Evolutionary conservation across 2,888 invertebrate genomes (phyloP), one percentile per base, ranked within the genome.

Genomic region (Drosophila incognita): DNA sequence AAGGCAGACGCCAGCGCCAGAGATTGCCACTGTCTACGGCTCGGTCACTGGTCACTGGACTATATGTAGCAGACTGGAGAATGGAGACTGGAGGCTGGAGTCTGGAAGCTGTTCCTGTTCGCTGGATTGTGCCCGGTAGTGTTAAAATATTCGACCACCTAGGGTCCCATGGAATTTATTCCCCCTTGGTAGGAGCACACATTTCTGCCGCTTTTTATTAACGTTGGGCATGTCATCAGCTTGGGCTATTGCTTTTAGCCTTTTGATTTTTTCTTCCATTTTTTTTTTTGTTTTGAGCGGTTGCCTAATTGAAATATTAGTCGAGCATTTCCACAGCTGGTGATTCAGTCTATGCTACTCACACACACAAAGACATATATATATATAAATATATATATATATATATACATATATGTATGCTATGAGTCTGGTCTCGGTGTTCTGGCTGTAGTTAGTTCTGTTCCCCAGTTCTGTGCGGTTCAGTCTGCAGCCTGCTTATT

Each of bases 141-240:
- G 90, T 87, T 91, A 91, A 89, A 84, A 91, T 82, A 83, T 90
- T 89, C 87, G 90, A 91, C 90, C 90, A 90, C 90, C 90, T 91
- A 90, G 77, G 91, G 89, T 84, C 79, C 69, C 81, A 83, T 82
- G 87, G 87, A 90, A 88, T 88, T 90, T 87, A 88, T 90, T 88
- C 69, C 79, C 71, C 8, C 27, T 56, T n/a, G 60, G 52, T 63
- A 75, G 68, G 77, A 79, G 15, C 57, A 46, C 85, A 87, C 90
- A 86, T 90, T 87, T 86, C 89, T 87, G 89, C 90, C 89, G 91
- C 90, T 87, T 87, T 89, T 90, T 89, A 90, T 90, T 90, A 87
- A 80, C 88, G 78, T 72, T 65, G 78, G 76, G 73, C 86, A 90
- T 90, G 90, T 87, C 90, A 90, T 89, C 89, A 87, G 73, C 80